These are phyloP conservation scores for Aspiorhynchus laticeps DNA, from an alignment of 2,113 vertebrate genomes.

Conservation along the genomic window DNA sequence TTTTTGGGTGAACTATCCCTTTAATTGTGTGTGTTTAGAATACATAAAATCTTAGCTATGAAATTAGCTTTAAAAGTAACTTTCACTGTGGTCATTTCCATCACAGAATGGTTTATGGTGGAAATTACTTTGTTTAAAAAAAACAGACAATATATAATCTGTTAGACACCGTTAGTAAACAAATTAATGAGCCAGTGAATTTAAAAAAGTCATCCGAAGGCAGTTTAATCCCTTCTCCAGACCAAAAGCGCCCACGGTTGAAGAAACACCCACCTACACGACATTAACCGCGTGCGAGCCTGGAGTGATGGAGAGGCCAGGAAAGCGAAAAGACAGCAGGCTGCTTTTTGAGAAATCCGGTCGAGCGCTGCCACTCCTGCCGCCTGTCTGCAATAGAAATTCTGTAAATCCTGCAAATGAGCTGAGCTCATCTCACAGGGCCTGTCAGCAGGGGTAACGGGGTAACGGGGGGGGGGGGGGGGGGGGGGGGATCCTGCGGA, in stretches of 20 bases:
- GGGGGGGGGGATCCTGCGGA: too few relatives aligned
- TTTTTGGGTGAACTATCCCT: too few relatives aligned
- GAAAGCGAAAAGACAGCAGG: slow-evolving; percentile 17
- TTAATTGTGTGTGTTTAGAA: too few relatives aligned
- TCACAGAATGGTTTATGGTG: too few relatives aligned
- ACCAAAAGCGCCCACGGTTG: background rate
- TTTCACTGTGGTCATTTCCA: too few relatives aligned
- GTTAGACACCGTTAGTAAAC: background rate
- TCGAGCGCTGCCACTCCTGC: slow-evolving; percentile 30
- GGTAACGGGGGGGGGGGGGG: too few relatives aligned
- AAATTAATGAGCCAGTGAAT: slow-evolving; percentile 1
- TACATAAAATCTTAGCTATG: too few relatives aligned
- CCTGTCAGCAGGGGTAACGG: slow-evolving; percentile 38
- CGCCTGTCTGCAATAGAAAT: slow-evolving; percentile 50
- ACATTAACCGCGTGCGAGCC: background rate
- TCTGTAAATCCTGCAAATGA: slow-evolving; percentile 49
- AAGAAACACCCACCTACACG: slow-evolving; percentile 4
- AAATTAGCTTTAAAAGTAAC: too few relatives aligned
- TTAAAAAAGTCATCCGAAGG: background rate
- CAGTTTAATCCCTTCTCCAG: background rate
- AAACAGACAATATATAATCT: background rate
- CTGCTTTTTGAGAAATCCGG: background rate
- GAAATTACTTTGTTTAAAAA: background rate
- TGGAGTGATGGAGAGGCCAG: background rate
- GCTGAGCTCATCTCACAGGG: slow-evolving; percentile 46